Base-by-base conservation (phyloP, 2,888 invertebrate species). In the Parnassius orleans region DNA sequence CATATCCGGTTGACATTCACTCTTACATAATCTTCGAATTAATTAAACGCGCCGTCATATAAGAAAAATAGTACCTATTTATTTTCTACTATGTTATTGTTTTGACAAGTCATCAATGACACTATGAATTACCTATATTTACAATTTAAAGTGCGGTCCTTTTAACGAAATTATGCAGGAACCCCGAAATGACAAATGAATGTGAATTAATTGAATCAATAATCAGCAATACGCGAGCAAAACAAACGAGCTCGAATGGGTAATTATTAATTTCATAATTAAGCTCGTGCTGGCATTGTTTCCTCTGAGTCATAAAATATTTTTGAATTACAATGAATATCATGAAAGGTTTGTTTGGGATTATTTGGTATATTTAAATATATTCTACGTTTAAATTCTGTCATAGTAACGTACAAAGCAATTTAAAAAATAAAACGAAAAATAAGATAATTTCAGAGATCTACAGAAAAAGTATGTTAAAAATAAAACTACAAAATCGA, bases 241-340 rank as follows among this genome's bases (percentile, higher is more conserved):
- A 59, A 55, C 59, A 63, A 60, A 65, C 65, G 67, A 58, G 57
- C 62, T 46, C 12, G 46, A 11, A 53, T 15, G 57, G 57, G 33
- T 69, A 66, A 72, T 73, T 71, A 70, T 64, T 69, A 68, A 73
- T 73, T 70, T 70, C 68, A 66, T 71, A 69, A 65, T 63, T 63
- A 63, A 58, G 33, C 42, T 10, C 47, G n/a, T 41, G 51, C 46
- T 9, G 44, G 15, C 41, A 5, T 46, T 19, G 44, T 24, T 59
- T 41, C 54, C 14, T 12, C 2, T 19, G 54, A 12, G 11, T 11
- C 46, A 19, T 46, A 46, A 19, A 19, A 19, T 43, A 44, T 53
- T 51, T 52, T 46, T 15, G 19, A 53, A 42, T 19, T 54, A 44
- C 14, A 24, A 19, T 51, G 1, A 12, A n/a, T 12, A 12, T 46